Evolutionary conservation across 2,113 vertebrate genomes (phyloP), one percentile per base, ranked within the genome.

Genomic region (Emydocephalus ijimae): DNA sequence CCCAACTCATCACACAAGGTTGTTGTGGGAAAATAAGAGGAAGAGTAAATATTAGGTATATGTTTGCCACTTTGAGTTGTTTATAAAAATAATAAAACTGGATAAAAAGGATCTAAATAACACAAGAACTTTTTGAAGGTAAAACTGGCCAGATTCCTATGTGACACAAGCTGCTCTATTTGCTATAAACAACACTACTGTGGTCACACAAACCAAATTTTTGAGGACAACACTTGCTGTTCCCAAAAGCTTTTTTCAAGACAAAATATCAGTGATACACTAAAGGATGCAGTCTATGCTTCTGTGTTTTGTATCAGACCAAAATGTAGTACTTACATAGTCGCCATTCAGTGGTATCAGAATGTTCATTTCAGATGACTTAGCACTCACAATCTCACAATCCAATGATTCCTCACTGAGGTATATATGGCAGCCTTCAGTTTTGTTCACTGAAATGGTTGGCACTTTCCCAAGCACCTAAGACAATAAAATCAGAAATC

Each of bases 381-480:
- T 99, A 96, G 99, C 99, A 92, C 99, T 99, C 97, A 99, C 98
- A 55, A 99, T 98, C 97, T 99, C 98, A 96, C 99, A 99, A 94
- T 96, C 97, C 89, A 99, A 95, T 0, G 99, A 98, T 0, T 98
- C 98, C 90, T 98, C 97, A 74, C 99, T 99, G 97, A 99, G 97
- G 98, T 99, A 99, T 91, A 99, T 96, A 92, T 99, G 99, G 96
- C 99, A 99, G 85, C 99, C 99, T 94, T 99, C 99, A 10, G 99
- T 99, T 96, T 99, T 99, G 96, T 99, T 99, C 96, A 99, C 98
- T 94, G 99, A 99, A 95, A 99, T 98, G 24, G 99, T 99, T 95
- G 99, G 99, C 96, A 99, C 99, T 96, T 94, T 99, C 87, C 99
- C 99, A 97, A 99, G 97, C 92, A 99, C 99, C 99, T 99, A 93